Percentiles rank a stretch among this genome's conserved stretches.
Conservation (phyloP, 1,140 invertebrate genomes). For the Hypothenemus hampei region DNA sequence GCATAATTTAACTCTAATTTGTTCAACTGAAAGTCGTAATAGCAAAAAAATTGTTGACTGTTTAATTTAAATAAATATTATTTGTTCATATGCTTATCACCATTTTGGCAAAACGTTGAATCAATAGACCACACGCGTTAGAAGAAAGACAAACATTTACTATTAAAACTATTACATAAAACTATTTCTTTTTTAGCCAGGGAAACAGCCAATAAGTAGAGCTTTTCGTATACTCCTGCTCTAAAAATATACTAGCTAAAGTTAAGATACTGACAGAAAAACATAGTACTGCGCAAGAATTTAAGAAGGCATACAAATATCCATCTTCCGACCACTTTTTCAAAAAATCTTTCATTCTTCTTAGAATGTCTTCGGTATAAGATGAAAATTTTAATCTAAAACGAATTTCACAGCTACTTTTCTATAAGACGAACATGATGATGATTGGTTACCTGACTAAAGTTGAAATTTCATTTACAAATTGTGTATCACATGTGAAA, state of each 20-base stretch:
- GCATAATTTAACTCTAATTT: no score
- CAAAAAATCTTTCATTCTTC: constrained; percentile 27
- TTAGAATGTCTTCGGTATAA: constrained; percentile 27
- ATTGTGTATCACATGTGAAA: constrained; percentile 1
- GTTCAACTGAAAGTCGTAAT: no score
- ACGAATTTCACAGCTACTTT: constrained; percentile 6
- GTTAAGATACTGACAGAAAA: constrained; percentile 39
- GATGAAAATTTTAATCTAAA: constrained; percentile 32
- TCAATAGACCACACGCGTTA: no score
- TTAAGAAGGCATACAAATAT: constrained; percentile 26
- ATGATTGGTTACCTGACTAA: no score
- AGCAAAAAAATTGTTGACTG: no score
- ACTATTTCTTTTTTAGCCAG: constrained; percentile 1
- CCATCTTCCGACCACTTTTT: constrained; percentile 31
- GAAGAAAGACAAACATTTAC: no score
- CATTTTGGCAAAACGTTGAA: no score
- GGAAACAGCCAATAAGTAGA: constrained; percentile 23
- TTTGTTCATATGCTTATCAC: no score
- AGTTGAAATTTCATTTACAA: constrained; percentile 11
- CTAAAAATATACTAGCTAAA: constrained; percentile 37
- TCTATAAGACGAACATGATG: neutral
- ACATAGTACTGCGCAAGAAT: constrained; percentile 38
- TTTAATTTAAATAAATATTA: no score
- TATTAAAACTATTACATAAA: neutral
- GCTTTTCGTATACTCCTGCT: constrained; percentile 35